Evolutionary conservation across 1,140 invertebrate species (phyloP).

Genomic region (Euwallacea similis): DNA sequence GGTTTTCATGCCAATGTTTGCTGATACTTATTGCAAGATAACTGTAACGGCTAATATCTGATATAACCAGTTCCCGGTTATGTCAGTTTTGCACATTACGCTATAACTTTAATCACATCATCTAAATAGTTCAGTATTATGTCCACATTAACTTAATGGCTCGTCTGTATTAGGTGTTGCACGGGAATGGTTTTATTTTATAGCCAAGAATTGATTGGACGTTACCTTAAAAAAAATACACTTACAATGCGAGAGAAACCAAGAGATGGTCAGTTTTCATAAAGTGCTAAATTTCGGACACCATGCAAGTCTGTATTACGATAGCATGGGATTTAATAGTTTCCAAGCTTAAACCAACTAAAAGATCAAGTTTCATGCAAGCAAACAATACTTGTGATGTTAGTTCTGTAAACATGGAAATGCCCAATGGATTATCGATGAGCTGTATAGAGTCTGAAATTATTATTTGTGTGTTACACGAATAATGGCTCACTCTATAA

Average conservation of each 20-base stretch:
- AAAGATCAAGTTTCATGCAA: slow-evolving; percentile 37
- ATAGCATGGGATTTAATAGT: slow-evolving; percentile 34
- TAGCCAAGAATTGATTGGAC: no score
- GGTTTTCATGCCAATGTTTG: slow-evolving; percentile 40
- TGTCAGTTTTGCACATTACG: no score
- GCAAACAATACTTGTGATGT: slow-evolving; percentile 34
- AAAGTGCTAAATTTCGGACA: no score
- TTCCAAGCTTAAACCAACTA: slow-evolving; percentile 33
- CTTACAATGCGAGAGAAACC: no score
- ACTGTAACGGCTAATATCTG: slow-evolving; percentile 7
- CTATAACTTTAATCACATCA: no score
- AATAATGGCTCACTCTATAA: no score
- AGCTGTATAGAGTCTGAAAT: no score
- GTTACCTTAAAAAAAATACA: no score
- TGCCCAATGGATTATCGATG: no score
- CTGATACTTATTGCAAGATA: slow-evolving; percentile 34
- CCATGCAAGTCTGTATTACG: slow-evolving; percentile 8
- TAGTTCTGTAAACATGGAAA: slow-evolving; percentile 27
- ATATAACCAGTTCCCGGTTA: not conserved
- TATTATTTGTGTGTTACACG: no score
- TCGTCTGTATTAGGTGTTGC: slow-evolving; percentile 11
- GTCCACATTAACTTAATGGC: slow-evolving; percentile 6
- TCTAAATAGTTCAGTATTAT: slow-evolving; percentile 2
- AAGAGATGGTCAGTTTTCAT: no score
- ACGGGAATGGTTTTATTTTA: no score